Base-by-base conservation (phyloP, 2,797 vertebrate genomes). In the Macropodus opercularis region DNA sequence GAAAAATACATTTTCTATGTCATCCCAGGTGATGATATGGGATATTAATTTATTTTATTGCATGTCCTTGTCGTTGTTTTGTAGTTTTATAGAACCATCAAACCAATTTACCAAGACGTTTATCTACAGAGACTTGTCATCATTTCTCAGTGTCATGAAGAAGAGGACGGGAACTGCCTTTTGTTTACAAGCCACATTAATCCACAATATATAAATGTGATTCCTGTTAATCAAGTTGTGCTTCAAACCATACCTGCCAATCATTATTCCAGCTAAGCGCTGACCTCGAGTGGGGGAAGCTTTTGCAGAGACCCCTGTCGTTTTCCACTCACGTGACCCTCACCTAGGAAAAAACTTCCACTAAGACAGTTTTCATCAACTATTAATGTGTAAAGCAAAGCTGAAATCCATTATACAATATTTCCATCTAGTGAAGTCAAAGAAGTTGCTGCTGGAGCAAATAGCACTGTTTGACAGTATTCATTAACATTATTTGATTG, bases 401-500 rank as follows among this genome's bases (percentile, higher is more conserved):
- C 42, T 8, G 7, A 24, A 10, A 35, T 60, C 53, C 48, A 62
- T 55, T 67, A 55, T 44, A 34, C 24, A 46, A 36, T 18, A 53
- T 72, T 80, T 62, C 42, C 22, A 43, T 68, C 74, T 41, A 50
- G 64, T 52, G 57, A 74, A 77, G 73, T 85, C 72, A 80, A 61
- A 38, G 27, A 71, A 70, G 44, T 42, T 29, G 56, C 72, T 55
- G 46, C 69, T 27, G 2, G 10, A 31, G 23, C 69, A 73, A 83
- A 75, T 40, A 44, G 52, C n/a, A 34, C 60, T 6, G 21, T 70
- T 81, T 70, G 34, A 69, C 64, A 11, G 46, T 32, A 64, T 79
- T 81, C 75, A 72, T 83, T 71, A 75, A 61, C 68, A 59, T 77
- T 71, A 87, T 75, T 72, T 69, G 79, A 84, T 67, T 58, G 61